These are phyloP conservation scores for Sebastolobus altivelis DNA, from an alignment of 2,797 vertebrate species.

Conservation along the genomic window DNA sequence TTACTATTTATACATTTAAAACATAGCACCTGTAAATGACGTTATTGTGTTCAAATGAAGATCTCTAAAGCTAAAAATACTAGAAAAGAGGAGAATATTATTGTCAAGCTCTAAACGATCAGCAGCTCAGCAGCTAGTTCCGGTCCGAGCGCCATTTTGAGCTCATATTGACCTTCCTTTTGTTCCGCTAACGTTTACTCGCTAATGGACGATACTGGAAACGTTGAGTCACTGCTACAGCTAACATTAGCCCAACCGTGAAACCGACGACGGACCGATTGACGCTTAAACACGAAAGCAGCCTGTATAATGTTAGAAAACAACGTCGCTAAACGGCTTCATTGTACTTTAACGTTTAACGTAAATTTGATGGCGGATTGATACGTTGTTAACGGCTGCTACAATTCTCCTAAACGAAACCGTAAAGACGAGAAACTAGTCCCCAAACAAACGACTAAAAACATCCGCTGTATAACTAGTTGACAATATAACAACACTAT, in stretches of 20 bases:
- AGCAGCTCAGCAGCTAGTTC: conserved; percentile 17
- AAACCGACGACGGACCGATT: neutral
- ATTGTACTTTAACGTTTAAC: neutral
- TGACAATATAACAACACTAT: too few relatives aligned
- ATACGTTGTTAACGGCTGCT: neutral
- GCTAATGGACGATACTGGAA: conserved; percentile 70
- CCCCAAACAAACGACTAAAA: neutral
- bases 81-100: too few relatives aligned
- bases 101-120: fast-evolving
- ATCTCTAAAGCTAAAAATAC: fast-evolving
- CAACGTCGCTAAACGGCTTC: fast-evolving
- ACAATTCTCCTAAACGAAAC: neutral
- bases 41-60: neutral
- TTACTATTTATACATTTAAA: too few relatives aligned
- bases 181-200: conserved; percentile 53
- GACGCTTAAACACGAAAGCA: fast-evolving
- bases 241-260: neutral
- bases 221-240: conserved; percentile 61
- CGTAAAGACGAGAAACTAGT: neutral
- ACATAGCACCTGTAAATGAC: neutral
- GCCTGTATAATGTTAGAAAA: neutral
- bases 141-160: conserved; percentile 76
- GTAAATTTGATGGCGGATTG: neutral
- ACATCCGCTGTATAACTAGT: fast-evolving
- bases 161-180: conserved; percentile 61